Percentiles rank a stretch among this genome's conserved stretches.
phyloP scores from a whole-genome alignment of 1,140 invertebrate species.

The Halictus rubicundus region DNA sequence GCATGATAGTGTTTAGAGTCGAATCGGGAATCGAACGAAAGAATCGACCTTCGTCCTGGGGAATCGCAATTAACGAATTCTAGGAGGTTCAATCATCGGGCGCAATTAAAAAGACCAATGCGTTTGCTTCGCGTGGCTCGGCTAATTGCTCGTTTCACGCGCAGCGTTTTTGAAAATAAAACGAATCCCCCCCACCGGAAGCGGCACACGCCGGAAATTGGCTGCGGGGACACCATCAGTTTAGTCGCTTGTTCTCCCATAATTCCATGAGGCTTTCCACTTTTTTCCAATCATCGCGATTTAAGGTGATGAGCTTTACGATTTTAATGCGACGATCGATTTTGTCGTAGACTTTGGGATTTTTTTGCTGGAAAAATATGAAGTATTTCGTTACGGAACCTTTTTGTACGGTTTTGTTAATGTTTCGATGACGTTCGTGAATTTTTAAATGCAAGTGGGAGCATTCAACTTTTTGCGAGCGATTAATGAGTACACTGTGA shows the following conservation, averaged over 20 bases:
- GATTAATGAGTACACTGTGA: too few species aligned
- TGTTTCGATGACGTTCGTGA: too few species aligned
- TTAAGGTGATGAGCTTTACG: too few species aligned
- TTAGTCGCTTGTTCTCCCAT: neutral
- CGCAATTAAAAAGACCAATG: slow-evolving; percentile 23
- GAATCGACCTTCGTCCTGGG: neutral
- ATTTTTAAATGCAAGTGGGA: too few species aligned
- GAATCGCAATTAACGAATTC: slow-evolving; percentile 6
- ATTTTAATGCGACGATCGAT: too few species aligned
- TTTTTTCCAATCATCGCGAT: too few species aligned
- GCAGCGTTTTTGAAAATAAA: slow-evolving; percentile 15
- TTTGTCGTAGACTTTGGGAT: too few species aligned
- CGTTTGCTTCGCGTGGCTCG: neutral
- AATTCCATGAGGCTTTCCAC: neutral
- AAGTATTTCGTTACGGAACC: too few species aligned
- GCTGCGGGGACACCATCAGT: neutral
- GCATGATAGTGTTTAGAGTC: neutral
- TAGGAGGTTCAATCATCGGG: neutral
- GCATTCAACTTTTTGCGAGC: too few species aligned
- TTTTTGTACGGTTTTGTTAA: too few species aligned
- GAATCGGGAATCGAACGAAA: neutral
- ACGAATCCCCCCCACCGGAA: neutral
- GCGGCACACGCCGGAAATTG: neutral
- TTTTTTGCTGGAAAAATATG: too few species aligned
- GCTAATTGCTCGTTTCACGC: slow-evolving; percentile 14